These are phyloP conservation scores for Mixornis gularis DNA, from an alignment of 2,113 vertebrate species.

Conservation along the genomic window DNA sequence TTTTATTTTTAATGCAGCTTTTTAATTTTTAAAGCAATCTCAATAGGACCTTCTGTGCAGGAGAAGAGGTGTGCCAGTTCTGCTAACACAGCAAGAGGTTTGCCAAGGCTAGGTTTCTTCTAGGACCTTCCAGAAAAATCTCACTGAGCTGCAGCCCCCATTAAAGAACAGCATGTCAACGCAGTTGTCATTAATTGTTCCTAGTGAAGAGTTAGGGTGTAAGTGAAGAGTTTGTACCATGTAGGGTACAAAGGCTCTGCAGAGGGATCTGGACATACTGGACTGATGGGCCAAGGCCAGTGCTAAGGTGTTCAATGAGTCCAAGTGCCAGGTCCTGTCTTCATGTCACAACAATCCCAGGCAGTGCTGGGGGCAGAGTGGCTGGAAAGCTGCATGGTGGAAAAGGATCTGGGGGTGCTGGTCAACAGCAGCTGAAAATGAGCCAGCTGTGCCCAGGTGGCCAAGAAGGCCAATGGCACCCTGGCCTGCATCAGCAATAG, in stretches of 20 bases:
- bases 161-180: background rate
- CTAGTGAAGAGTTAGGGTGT: background rate
- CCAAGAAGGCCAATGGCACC: background rate
- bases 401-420: no score
- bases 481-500: background rate
- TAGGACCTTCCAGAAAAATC: background rate
- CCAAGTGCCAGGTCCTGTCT: background rate
- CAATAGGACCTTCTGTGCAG: background rate
- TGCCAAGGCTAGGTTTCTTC: background rate
- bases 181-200: background rate
- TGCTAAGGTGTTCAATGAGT: no score
- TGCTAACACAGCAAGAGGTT: background rate
- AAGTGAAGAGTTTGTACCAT: background rate
- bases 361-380: background rate
- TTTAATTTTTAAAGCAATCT: slow-evolving; percentile 12
- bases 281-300: background rate
- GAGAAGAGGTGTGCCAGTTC: background rate
- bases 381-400: background rate
- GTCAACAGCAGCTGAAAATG: background rate
- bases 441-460: background rate
- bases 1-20: slow-evolving; percentile 10
- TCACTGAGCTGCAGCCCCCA: background rate
- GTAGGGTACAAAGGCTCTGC: background rate
- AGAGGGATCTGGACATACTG: background rate
- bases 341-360: background rate